Evolutionary conservation across 2,888 invertebrate genomes (phyloP), one percentile per base, ranked within the genome.

Genomic region (Flabesymbios commensalis): DNA sequence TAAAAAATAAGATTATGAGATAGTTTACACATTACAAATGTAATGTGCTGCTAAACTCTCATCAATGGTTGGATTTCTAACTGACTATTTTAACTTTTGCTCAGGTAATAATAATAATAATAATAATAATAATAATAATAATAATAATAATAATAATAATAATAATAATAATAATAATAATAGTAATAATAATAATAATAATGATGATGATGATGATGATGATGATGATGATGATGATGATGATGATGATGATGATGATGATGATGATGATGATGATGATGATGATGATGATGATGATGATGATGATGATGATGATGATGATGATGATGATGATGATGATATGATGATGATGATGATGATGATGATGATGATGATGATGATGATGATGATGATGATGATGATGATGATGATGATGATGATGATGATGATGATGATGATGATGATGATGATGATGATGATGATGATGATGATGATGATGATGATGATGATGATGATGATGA

Each of bases 201-300:
- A 51, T 51, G 31, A 29, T 51, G 51, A 51, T 29, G 31, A 29
- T 51, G 51, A 51, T 51, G 51, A 51, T 51, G 51, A 51, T 51
- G 51, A 51, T 51, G 51, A 51, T 51, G 51, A 51, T 51, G 51
- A 51, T 51, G 52, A 52, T 31, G 52, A 52, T 32, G 33, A 52
- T 31, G 52, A 52, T 19, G 55, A 55, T 47, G 41, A 5, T 22
- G 22, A 45, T 22, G 51, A 51, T 51, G 51, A 51, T 51, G 51
- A 51, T 51, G 51, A 51, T 32, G 33, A 52, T n/a, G 52, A 52
- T n/a, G 52, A 52, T 52, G 52, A 52, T 32, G 52, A 52, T 32
- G 52, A 52, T 32, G n/a, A 52, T 32, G 32, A 52, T 33, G 52
- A 52, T 52, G 52, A 2, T 33, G 32, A 2, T 3, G 1, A 32